Conservation (phyloP, 37 sponge, comb jelly and placozoan species). For the Agelas oroides region DNA sequence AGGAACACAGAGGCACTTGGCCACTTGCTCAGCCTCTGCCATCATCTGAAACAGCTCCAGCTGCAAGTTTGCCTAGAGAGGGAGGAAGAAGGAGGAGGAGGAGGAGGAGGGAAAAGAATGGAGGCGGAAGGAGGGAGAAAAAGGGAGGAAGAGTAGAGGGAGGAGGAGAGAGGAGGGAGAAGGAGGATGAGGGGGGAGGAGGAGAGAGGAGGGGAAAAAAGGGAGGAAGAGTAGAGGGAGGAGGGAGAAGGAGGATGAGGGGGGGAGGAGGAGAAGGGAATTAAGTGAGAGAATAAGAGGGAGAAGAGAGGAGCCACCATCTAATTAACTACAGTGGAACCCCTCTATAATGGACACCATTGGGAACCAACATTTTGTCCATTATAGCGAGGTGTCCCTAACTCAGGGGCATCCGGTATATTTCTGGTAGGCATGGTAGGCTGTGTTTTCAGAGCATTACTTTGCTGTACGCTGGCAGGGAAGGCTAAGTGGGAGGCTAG, state of each 20-base stretch:
- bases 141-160: background rate
- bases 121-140: no score
- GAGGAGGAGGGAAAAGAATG: background rate
- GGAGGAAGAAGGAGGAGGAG: background rate
- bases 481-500: no score
- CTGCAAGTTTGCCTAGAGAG: constrained; percentile 37
- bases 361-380: no score
- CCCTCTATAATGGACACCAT: no score
- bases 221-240: background rate
- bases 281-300: no score
- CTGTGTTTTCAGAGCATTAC: no score
- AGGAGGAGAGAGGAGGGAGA: background rate
- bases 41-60: constrained; percentile 42
- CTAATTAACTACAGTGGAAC: no score
- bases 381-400: no score
- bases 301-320: no score
- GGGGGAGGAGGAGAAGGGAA: background rate
- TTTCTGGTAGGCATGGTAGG: no score
- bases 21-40: constrained; percentile 48
- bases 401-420: no score
- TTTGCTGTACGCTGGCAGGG: no score
- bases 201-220: background rate
- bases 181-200: background rate
- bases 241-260: background rate
- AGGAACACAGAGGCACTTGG: constrained; percentile 42